These are phyloP conservation scores for Mohoua ochrocephala DNA, from an alignment of 2,113 vertebrate species.

Conservation along the genomic window DNA sequence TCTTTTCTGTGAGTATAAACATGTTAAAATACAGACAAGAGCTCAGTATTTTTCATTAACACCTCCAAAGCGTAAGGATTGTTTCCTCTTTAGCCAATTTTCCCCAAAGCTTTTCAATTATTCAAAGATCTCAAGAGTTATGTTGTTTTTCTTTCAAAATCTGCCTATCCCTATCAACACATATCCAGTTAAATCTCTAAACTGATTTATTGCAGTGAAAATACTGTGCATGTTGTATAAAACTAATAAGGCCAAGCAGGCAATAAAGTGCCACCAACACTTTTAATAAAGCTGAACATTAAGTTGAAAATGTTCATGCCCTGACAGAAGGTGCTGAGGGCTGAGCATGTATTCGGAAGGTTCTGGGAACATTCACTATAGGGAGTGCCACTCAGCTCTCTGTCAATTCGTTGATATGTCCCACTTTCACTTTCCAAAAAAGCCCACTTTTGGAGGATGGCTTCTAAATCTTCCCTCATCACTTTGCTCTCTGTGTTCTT, in stretches of 20 bases:
- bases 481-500: background rate
- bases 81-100: background rate
- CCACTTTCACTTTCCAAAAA: background rate
- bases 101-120: background rate
- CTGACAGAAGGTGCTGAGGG: background rate
- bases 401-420: rapidly evolving
- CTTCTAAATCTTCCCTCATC: background rate
- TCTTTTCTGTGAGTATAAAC: background rate
- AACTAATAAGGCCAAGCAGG: background rate
- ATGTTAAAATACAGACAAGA: background rate
- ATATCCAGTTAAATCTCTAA: background rate
- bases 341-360: rapidly evolving
- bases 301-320: background rate
- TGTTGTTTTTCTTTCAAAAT: background rate
- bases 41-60: background rate
- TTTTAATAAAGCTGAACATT: background rate
- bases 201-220: background rate
- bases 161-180: background rate
- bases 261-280: background rate
- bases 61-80: background rate
- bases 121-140: background rate
- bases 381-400: background rate
- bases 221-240: background rate
- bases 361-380: background rate
- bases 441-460: background rate